A percentile compares a stretch with the other conserved stretches of the same genome.
Conservation (phyloP, 92 coral and sea anemone species). For the Desmophyllum pertusum region DNA sequence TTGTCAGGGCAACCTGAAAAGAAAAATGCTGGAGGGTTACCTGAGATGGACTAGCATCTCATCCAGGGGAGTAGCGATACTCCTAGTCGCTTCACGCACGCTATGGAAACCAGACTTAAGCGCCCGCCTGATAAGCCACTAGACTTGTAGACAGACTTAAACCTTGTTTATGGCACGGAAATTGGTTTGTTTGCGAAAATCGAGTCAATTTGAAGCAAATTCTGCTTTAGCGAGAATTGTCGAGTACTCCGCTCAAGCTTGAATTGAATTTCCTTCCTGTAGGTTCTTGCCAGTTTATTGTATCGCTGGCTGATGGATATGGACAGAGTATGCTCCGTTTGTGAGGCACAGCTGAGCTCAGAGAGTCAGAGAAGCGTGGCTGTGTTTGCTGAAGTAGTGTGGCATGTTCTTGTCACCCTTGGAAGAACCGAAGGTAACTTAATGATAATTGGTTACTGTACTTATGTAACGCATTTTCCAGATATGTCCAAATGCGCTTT, state of each 20-base stretch:
- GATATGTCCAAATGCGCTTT: too few species aligned
- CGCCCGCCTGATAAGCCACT: too few species aligned
- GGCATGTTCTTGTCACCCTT: constrained; percentile 72
- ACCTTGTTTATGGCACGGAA: neutral
- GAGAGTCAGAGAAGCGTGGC: constrained; percentile 60
- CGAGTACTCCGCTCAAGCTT: neutral
- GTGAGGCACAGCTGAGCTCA: constrained; percentile 49
- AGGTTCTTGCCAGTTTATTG: constrained; percentile 79
- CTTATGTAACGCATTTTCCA: too few species aligned
- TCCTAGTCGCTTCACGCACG: too few species aligned
- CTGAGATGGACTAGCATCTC: too few species aligned
- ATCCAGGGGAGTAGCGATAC: too few species aligned
- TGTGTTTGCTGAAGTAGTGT: constrained; percentile 72
- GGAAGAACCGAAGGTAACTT: constrained; percentile 50
- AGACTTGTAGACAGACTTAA: too few species aligned
- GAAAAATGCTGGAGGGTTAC: too few species aligned
- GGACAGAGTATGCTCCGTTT: constrained; percentile 54
- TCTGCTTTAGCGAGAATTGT: neutral
- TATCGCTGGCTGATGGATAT: constrained; percentile 81
- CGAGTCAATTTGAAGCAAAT: neutral
- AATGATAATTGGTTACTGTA: too few species aligned
- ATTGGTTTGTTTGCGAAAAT: neutral
- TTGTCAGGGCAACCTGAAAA: too few species aligned
- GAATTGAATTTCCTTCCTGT: neutral
- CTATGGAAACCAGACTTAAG: too few species aligned